These are phyloP conservation scores for Axinella damicornis DNA, from an alignment of 37 sponge, comb jelly and placozoan species.

Conservation along the genomic window DNA sequence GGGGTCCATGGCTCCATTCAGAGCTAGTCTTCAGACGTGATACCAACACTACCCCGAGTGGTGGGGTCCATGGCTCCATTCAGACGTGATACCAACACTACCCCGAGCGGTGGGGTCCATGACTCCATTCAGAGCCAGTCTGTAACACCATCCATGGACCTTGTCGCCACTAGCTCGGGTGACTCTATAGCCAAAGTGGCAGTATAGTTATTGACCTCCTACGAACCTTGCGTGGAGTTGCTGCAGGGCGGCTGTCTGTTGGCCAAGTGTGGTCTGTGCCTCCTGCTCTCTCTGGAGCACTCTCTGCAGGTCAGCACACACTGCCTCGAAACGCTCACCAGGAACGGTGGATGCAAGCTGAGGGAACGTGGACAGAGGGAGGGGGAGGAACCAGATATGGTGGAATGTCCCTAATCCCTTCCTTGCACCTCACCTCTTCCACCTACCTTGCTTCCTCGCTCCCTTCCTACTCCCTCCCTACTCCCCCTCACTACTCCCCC, in stretches of 20 bases:
- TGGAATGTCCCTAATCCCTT: too few species aligned
- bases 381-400: background rate
- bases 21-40: too few species aligned
- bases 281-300: slow-evolving; percentile 2
- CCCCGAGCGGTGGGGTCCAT: too few species aligned
- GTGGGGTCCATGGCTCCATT: too few species aligned
- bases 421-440: background rate
- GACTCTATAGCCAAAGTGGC: too few species aligned
- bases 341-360: slow-evolving; percentile 9
- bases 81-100: too few species aligned
- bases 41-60: too few species aligned
- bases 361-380: background rate
- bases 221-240: slow-evolving; percentile 14
- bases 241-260: background rate
- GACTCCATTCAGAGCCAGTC: too few species aligned
- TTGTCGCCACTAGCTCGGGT: too few species aligned
- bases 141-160: too few species aligned
- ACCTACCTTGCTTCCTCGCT: too few species aligned
- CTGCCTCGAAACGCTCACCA: background rate
- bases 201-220: background rate
- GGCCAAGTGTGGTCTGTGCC: background rate
- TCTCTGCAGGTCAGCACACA: slow-evolving; percentile 5
- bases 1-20: too few species aligned
- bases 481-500: background rate
- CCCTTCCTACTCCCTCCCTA: background rate